Percentiles rank a stretch among this genome's conserved stretches.
These are phyloP conservation scores for Tadarida brasiliensis DNA, from an alignment of 2,797 vertebrate genomes.

Conservation along the genomic window DNA sequence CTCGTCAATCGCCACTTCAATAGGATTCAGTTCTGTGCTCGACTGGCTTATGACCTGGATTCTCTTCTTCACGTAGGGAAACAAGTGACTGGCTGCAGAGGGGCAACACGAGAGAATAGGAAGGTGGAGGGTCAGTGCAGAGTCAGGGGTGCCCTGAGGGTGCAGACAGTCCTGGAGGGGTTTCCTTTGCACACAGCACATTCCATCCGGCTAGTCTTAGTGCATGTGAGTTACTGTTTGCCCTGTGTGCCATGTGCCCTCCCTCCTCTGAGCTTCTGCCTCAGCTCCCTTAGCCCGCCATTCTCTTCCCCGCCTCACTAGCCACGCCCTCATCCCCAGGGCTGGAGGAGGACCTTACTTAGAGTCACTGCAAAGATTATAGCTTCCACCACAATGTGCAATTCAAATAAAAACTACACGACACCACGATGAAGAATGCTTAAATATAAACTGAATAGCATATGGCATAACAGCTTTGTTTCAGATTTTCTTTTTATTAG, in stretches of 20 bases:
- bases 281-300: background rate
- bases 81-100: slow-evolving; percentile 93
- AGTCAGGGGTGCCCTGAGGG: too few relatives aligned
- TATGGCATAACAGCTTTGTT: background rate
- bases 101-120: background rate
- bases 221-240: background rate
- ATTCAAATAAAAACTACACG: background rate
- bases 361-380: background rate
- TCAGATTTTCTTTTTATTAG: background rate
- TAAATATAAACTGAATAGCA: background rate
- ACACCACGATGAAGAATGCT: background rate
- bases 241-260: background rate
- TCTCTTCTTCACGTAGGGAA: slow-evolving; percentile 98
- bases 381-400: background rate
- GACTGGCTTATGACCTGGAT: slow-evolving; percentile 97
- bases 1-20: slow-evolving; percentile 99
- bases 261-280: background rate
- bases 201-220: background rate
- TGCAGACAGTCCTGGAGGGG: accelerated
- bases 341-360: background rate
- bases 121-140: background rate
- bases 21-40: slow-evolving; percentile 97
- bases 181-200: accelerated
- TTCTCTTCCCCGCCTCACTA: background rate
- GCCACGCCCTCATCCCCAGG: background rate